These are phyloP conservation scores for Myrmecophaga tridactyla DNA, from an alignment of 2,113 vertebrate species.

Conservation along the genomic window DNA sequence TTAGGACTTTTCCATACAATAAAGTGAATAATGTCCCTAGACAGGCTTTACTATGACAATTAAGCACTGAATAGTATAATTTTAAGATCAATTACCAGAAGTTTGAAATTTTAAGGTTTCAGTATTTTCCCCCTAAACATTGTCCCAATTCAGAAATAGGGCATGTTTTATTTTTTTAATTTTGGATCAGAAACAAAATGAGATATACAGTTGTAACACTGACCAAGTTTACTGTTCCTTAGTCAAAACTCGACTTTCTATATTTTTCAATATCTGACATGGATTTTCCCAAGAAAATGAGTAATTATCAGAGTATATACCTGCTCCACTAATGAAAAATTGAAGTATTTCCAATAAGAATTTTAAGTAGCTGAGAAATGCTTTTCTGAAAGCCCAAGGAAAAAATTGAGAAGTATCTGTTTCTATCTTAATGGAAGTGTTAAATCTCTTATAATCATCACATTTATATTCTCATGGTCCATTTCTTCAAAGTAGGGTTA, in stretches of 20 bases:
- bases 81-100: background rate
- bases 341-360: conserved; percentile 12
- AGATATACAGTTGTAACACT: background rate
- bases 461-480: background rate
- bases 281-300: background rate
- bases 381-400: background rate
- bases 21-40: background rate
- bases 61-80: background rate
- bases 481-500: conserved; percentile 17
- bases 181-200: conserved; percentile 11
- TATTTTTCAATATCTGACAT: background rate
- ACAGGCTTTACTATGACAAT: background rate
- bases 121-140: background rate
- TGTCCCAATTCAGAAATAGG: background rate
- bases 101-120: background rate
- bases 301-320: background rate
- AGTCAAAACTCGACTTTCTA: background rate
- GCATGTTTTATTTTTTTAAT: background rate
- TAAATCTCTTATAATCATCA: background rate
- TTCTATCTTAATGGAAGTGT: background rate
- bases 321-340: background rate
- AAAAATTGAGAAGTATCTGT: background rate
- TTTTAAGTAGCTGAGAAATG: background rate
- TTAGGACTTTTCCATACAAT: background rate
- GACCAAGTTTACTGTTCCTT: background rate